These are phyloP conservation scores for Limenitis camilla DNA, from an alignment of 2,888 invertebrate species.

Conservation along the genomic window DNA sequence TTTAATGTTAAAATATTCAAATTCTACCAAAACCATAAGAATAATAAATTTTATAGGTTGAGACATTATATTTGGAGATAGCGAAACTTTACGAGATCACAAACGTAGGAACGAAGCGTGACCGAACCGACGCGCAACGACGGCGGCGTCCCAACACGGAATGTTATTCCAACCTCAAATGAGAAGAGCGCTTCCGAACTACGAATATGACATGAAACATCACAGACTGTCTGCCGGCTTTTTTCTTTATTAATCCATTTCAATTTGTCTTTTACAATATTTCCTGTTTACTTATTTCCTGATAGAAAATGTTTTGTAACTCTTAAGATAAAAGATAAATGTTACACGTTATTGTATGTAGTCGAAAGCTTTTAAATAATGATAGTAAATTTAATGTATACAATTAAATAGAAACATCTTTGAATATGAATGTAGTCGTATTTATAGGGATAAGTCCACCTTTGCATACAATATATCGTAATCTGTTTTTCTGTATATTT, in stretches of 20 bases:
- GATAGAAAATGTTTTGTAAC: no score
- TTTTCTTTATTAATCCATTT: neutral
- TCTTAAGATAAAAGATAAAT: no score
- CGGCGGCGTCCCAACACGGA: constrained; percentile 42
- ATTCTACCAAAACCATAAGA: constrained; percentile 29
- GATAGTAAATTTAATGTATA: no score
- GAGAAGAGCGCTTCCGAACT: constrained; percentile 1
- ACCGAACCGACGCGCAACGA: constrained; percentile 37
- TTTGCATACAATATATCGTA: no score
- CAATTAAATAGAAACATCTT: no score
- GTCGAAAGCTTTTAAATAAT: no score
- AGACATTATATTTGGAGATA: constrained; percentile 35
- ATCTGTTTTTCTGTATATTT: no score
- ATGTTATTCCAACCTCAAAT: constrained; percentile 34
- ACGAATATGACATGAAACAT: neutral
- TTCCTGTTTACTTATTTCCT: no score
- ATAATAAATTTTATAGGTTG: constrained; percentile 40
- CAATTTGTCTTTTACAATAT: neutral
- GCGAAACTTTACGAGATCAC: constrained; percentile 17
- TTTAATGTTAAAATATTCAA: constrained; percentile 31
- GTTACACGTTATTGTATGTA: no score
- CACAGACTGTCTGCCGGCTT: neutral
- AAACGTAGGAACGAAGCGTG: constrained; percentile 37
- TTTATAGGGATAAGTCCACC: no score
- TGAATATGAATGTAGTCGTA: no score